These are phyloP conservation scores for Pipistrellus kuhlii DNA, from an alignment of 2,797 vertebrate species.

Conservation along the genomic window DNA sequence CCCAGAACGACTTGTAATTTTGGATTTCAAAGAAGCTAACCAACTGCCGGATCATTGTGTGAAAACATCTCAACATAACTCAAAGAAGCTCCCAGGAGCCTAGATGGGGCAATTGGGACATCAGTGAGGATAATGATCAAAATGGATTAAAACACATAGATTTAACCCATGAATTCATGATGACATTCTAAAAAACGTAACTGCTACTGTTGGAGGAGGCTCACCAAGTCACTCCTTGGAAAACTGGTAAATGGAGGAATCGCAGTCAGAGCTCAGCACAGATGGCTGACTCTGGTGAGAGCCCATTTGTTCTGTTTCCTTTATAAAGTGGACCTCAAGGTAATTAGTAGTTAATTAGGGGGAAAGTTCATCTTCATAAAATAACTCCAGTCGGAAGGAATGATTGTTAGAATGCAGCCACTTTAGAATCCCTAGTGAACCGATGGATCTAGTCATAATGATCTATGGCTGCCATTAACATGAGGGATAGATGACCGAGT, in stretches of 20 bases:
- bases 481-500: neutral
- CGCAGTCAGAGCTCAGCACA: neutral
- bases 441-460: neutral
- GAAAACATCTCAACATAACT: neutral
- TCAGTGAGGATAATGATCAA: neutral
- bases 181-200: neutral
- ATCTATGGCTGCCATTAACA: neutral
- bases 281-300: neutral
- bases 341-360: neutral
- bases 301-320: neutral
- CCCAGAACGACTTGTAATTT: neutral
- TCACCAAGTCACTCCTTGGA: neutral
- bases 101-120: neutral
- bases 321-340: neutral
- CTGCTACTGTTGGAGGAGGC: neutral
- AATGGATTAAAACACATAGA: neutral
- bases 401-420: neutral
- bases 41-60: neutral
- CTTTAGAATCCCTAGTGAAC: neutral
- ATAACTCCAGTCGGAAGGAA: neutral
- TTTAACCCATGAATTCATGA: neutral
- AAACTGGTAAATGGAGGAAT: neutral
- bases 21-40: neutral
- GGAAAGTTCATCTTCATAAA: neutral
- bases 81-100: neutral